phyloP scores from a whole-genome alignment of 2,888 invertebrate species.

The Rhamnusium bicolor region DNA sequence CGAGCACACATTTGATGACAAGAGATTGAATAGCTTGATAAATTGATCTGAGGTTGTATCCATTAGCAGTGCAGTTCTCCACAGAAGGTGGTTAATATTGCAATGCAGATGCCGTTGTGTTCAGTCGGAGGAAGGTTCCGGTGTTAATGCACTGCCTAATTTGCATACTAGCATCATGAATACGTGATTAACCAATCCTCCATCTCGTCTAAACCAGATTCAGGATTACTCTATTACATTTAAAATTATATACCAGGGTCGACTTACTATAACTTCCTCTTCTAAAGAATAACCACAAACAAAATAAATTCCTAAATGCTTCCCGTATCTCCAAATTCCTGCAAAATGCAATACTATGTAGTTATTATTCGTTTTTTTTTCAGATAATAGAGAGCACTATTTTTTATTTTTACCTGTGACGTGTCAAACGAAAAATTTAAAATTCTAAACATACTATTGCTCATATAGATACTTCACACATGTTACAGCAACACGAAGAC shows the following conservation, averaged over 20 bases:
- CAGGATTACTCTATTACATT: conserved; percentile 26
- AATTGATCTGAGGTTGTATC: conserved; percentile 38
- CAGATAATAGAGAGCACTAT: too few species aligned
- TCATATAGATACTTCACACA: too few species aligned
- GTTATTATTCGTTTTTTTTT: too few species aligned
- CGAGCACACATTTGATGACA: conserved; percentile 16
- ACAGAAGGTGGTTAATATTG: conserved; percentile 42
- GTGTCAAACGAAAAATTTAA: too few species aligned
- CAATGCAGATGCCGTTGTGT: conserved; percentile 45
- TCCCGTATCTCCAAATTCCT: too few species aligned
- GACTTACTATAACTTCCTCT: neutral
- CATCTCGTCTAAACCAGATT: conserved; percentile 25
- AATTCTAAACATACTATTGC: too few species aligned
- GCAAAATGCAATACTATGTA: too few species aligned
- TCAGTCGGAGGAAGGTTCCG: conserved; percentile 51
- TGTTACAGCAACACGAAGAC: too few species aligned
- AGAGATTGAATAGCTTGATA: conserved; percentile 35
- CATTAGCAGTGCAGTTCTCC: conserved; percentile 37
- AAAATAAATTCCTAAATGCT: neutral
- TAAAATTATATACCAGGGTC: conserved; percentile 17
- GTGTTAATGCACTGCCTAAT: conserved; percentile 57
- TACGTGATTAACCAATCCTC: conserved; percentile 52
- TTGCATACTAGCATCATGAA: conserved; percentile 57
- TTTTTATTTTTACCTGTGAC: too few species aligned
- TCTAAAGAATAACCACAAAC: neutral